Evolutionary conservation across 2,113 vertebrate species (phyloP).

Genomic region (Albula goreensis): DNA sequence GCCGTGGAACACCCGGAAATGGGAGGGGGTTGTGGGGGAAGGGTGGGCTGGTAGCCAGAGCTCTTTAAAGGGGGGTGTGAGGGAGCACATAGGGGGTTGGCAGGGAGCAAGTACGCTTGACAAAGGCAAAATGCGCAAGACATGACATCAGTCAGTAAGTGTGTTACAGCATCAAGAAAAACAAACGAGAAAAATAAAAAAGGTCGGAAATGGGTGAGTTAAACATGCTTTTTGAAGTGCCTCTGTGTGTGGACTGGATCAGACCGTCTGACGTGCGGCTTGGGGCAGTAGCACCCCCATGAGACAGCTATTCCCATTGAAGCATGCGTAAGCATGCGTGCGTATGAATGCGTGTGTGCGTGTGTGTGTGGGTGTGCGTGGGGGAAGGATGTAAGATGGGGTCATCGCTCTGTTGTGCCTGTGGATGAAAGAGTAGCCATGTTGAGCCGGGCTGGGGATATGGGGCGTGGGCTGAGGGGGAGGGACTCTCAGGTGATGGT

Average conservation of each 20-base stretch:
- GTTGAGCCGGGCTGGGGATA: neutral
- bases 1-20: too few relatives aligned
- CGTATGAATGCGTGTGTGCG: neutral
- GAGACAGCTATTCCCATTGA: too few relatives aligned
- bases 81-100: neutral
- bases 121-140: neutral
- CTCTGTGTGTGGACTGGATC: too few relatives aligned
- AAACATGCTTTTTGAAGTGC: too few relatives aligned
- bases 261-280: too few relatives aligned
- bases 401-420: neutral
- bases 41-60: neutral
- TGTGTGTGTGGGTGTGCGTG: neutral
- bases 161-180: neutral
- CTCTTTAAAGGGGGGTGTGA: neutral
- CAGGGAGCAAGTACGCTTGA: too few relatives aligned
- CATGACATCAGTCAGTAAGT: neutral
- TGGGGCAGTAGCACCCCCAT: too few relatives aligned
- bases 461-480: neutral
- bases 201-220: neutral
- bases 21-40: neutral
- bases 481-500: neutral
- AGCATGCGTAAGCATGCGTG: too few relatives aligned
- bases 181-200: neutral
- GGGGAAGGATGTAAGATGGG: neutral
- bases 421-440: neutral